Evolutionary conservation across 1,140 invertebrate species (phyloP).

Genomic region (Carposina sasakii): DNA sequence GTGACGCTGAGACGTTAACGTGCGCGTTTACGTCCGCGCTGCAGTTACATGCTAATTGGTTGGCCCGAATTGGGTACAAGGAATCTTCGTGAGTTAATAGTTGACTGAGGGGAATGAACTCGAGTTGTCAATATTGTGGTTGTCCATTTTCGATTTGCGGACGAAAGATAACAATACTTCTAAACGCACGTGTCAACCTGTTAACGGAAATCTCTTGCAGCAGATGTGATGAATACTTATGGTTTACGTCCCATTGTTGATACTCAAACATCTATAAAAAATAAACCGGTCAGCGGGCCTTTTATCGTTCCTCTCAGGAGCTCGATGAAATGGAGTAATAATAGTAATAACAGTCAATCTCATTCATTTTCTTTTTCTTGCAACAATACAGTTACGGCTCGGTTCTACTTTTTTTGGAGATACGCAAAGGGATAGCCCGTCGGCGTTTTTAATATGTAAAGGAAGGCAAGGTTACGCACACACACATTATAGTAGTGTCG

Average conservation of each 20-base stretch:
- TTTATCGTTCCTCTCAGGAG: constrained; percentile 61
- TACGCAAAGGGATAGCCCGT: constrained; percentile 70
- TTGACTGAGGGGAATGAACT: no score
- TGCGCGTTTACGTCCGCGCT: no score
- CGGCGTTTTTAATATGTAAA: constrained; percentile 71
- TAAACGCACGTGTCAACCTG: constrained; percentile 35
- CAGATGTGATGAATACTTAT: constrained; percentile 63
- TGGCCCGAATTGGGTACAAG: no score
- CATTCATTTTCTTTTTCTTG: constrained; percentile 64
- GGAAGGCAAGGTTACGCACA: constrained; percentile 69
- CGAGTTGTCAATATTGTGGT: no score
- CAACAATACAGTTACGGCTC: constrained; percentile 63
- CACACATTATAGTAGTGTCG: constrained; percentile 41
- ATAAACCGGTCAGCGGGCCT: constrained; percentile 63
- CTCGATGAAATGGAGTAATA: constrained; percentile 60
- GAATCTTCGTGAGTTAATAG: no score
- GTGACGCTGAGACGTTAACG: constrained; percentile 19
- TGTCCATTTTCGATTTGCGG: no score
- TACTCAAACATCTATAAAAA: constrained; percentile 61
- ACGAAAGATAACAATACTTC: constrained; percentile 12
- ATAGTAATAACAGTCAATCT: constrained; percentile 67
- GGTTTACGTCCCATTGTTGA: constrained; percentile 65
- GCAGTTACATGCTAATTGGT: no score
- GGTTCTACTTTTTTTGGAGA: constrained; percentile 61
- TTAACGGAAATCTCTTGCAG: constrained; percentile 37